phyloP scores from a whole-genome alignment of 2,113 vertebrate species.

The Calypte anna region DNA sequence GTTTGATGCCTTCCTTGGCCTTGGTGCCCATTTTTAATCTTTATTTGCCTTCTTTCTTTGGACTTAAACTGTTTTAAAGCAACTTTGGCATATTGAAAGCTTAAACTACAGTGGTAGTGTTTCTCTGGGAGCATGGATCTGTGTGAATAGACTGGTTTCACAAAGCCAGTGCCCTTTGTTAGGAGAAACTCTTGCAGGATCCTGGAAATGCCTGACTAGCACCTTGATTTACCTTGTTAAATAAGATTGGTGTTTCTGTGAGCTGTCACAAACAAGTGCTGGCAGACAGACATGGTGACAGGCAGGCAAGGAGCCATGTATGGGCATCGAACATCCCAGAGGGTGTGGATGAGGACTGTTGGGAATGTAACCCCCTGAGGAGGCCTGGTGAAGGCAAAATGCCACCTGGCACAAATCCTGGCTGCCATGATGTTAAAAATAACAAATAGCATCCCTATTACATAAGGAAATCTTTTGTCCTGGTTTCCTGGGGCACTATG shows the following conservation, averaged over 20 bases:
- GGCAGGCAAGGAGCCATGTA: slow-evolving; percentile 8
- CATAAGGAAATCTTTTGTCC: slow-evolving; percentile 31
- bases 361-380: background rate
- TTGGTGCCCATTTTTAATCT: background rate
- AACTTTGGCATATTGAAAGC: background rate
- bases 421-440: slow-evolving; percentile 45
- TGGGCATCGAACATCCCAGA: background rate
- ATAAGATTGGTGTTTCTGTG: background rate
- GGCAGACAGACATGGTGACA: background rate
- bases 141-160: background rate
- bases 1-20: background rate
- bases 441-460: slow-evolving; percentile 16
- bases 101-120: accelerated
- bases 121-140: background rate
- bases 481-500: background rate
- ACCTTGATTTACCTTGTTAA: background rate
- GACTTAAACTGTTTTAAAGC: background rate
- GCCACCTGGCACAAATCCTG: slow-evolving; percentile 29
- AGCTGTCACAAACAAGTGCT: background rate
- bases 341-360: background rate
- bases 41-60: background rate
- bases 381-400: slow-evolving; percentile 4
- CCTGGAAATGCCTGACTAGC: background rate
- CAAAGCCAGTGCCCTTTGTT: background rate
- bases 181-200: background rate